Conservation (phyloP, 2,113 vertebrate genomes). For the Pampusana beccarii region DNA sequence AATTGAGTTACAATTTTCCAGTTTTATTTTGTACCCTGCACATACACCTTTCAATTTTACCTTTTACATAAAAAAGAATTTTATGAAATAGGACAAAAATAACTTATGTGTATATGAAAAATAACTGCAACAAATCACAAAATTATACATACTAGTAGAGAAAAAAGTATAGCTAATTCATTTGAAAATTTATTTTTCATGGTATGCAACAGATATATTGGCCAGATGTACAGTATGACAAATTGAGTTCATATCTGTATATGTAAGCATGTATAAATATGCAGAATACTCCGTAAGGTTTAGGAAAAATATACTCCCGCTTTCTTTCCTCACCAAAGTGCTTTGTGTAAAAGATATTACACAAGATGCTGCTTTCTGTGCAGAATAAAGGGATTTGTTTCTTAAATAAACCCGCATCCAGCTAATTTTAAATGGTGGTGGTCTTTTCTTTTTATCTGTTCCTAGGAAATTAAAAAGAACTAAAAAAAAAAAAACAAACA, state of each 20-base stretch:
- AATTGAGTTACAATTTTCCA: conserved; percentile 63
- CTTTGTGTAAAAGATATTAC: conserved; percentile 77
- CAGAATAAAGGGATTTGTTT: conserved; percentile 57
- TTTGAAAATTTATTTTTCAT: conserved; percentile 67
- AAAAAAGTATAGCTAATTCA: conserved; percentile 71
- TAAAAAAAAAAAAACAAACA: background rate
- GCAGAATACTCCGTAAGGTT: conserved; percentile 66
- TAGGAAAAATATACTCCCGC: conserved; percentile 74
- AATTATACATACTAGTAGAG: conserved; percentile 74
- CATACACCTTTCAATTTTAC: conserved; percentile 72
- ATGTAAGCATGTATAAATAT: conserved; percentile 71
- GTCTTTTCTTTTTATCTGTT: conserved; percentile 8
- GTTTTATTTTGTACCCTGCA: conserved; percentile 74
- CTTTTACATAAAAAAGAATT: conserved; percentile 74
- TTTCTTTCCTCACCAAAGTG: conserved; percentile 69
- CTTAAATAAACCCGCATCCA: conserved; percentile 7
- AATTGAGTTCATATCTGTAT: conserved; percentile 69
- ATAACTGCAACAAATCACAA: conserved; percentile 78
- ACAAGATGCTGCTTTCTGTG: conserved; percentile 70
- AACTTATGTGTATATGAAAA: conserved; percentile 81
- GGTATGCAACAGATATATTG: conserved; percentile 67
- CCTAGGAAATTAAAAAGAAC: background rate
- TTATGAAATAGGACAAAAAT: conserved; percentile 76
- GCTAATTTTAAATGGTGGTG: conserved; percentile 48
- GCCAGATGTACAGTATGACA: conserved; percentile 68